These are phyloP conservation scores for Embiotoca jacksoni DNA, from an alignment of 2,113 vertebrate genomes.

Conservation along the genomic window DNA sequence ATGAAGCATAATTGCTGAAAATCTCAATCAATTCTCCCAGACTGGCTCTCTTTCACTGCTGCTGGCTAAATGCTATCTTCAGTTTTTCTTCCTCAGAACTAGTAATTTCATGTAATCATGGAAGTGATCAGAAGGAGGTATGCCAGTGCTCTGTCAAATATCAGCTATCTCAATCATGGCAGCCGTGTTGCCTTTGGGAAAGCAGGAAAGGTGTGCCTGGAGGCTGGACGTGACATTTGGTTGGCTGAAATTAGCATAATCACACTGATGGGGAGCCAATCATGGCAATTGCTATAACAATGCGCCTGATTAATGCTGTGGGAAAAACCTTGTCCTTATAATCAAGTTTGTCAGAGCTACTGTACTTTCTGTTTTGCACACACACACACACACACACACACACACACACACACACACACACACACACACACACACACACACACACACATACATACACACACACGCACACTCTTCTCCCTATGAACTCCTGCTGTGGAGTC, in stretches of 20 bases:
- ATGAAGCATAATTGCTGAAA: slow-evolving; percentile 78
- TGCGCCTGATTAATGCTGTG: slow-evolving; percentile 83
- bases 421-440: too few species aligned
- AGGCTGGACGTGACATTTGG: slow-evolving; percentile 83
- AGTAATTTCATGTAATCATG: slow-evolving; percentile 84
- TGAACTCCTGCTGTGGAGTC: slow-evolving; percentile 11
- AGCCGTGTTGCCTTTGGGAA: slow-evolving; percentile 62
- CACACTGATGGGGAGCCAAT: slow-evolving; percentile 81
- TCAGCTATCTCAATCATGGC: slow-evolving; percentile 79
- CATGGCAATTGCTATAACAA: slow-evolving; percentile 80
- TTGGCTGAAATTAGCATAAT: slow-evolving; percentile 84
- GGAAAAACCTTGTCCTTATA: slow-evolving; percentile 72
- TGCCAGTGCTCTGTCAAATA: slow-evolving; percentile 76
- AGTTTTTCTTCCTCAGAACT: slow-evolving; percentile 75
- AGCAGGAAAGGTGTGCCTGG: slow-evolving; percentile 65
- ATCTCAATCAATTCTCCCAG: slow-evolving; percentile 80
- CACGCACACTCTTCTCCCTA: slow-evolving; percentile 5
- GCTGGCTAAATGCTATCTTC: slow-evolving; percentile 77
- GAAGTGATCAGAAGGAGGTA: slow-evolving; percentile 77
- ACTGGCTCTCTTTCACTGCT: slow-evolving; percentile 72
- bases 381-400: slow-evolving; percentile 20
- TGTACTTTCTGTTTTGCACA: slow-evolving; percentile 61
- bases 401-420: too few species aligned
- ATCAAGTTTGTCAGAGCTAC: slow-evolving; percentile 75
- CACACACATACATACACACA: background rate